Evolutionary conservation across 1,140 invertebrate genomes (phyloP).

Genomic region (Elymnias hypermnestra): DNA sequence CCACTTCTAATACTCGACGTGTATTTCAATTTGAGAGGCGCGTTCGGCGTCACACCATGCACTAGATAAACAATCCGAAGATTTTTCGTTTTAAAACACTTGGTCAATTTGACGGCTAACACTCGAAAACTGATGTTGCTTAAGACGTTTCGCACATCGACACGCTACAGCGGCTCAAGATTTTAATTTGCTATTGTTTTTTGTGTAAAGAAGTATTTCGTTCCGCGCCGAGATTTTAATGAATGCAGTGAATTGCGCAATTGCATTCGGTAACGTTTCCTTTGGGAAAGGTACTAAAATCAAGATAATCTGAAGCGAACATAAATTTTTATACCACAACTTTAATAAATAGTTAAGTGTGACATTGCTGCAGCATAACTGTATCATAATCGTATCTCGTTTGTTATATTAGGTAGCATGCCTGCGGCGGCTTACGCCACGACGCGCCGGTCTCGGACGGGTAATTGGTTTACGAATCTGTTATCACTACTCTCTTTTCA

Average conservation of each 20-base stretch:
- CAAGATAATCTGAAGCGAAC: neutral
- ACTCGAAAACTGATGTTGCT: constrained; percentile 17
- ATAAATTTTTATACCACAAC: constrained; percentile 32
- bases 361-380: constrained; percentile 56
- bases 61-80: constrained; percentile 48
- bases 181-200: constrained; percentile 50
- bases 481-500: constrained; percentile 58
- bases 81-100: constrained; percentile 23
- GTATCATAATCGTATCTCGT: constrained; percentile 61
- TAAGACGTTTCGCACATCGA: constrained; percentile 14
- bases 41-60: constrained; percentile 34
- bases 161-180: constrained; percentile 7
- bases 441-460: constrained; percentile 39
- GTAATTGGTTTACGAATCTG: constrained; percentile 59
- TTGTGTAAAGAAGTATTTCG: constrained; percentile 35
- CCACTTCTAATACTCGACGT: constrained; percentile 54
- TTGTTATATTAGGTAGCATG: constrained; percentile 43
- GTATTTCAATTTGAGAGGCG: constrained; percentile 46
- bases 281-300: neutral
- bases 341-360: constrained; percentile 44
- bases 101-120: constrained; percentile 20
- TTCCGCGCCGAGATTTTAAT: constrained; percentile 38
- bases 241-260: constrained; percentile 3
- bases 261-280: neutral
- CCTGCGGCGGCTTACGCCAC: constrained; percentile 37